These are phyloP conservation scores for Abscondita cerata DNA, from an alignment of 2,888 invertebrate species.

Conservation along the genomic window DNA sequence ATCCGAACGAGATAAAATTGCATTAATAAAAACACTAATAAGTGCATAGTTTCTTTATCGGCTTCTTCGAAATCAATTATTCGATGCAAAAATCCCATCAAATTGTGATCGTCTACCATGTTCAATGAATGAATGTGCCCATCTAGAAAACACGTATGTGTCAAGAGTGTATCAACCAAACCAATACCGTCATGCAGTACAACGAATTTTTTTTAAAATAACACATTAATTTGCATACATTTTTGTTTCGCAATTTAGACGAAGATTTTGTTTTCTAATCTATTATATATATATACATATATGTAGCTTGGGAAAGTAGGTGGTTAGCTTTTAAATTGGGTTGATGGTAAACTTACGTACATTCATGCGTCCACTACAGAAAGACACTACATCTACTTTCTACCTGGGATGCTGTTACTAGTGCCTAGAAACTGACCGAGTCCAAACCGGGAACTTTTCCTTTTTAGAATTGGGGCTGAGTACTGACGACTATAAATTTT, in stretches of 20 bases:
- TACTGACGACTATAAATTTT: constrained; percentile 90
- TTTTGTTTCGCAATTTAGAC: no score
- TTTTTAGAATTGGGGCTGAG: constrained; percentile 93
- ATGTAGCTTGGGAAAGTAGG: no score
- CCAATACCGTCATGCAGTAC: no score
- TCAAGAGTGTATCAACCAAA: no score
- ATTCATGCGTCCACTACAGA: constrained; percentile 56
- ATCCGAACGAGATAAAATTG: constrained; percentile 89
- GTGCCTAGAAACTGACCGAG: constrained; percentile 82
- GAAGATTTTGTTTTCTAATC: no score
- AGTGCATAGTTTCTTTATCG: constrained; percentile 94
- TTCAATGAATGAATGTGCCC: constrained; percentile 85
- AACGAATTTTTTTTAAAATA: no score
- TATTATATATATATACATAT: no score
- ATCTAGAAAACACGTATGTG: constrained; percentile 62
- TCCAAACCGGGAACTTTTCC: constrained; percentile 91
- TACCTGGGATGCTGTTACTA: constrained; percentile 69
- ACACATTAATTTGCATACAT: no score
- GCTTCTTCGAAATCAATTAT: constrained; percentile 94
- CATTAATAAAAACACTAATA: constrained; percentile 94
- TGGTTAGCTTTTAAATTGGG: no score
- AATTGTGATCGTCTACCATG: constrained; percentile 79
- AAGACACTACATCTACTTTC: constrained; percentile 60
- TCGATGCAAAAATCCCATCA: constrained; percentile 80
- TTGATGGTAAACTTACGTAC: constrained; percentile 37